phyloP scores from a whole-genome alignment of 2,888 invertebrate genomes.

The Glyphotaelius pellucidus region DNA sequence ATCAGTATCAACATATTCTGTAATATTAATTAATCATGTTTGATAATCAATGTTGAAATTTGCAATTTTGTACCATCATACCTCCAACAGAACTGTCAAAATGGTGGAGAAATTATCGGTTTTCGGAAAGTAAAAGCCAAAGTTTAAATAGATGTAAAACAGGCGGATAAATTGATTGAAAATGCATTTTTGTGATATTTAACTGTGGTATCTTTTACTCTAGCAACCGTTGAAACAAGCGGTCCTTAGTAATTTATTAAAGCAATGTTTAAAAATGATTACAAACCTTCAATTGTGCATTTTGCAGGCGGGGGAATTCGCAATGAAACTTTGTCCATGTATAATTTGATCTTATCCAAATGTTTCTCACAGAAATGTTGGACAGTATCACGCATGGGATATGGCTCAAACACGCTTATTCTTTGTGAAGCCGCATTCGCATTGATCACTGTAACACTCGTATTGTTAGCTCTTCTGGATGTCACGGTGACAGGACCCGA shows the following conservation, averaged over 20 bases:
- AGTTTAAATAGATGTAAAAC: no score
- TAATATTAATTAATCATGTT: no score
- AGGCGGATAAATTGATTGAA: no score
- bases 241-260: background rate
- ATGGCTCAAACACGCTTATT: conserved; percentile 92
- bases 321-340: conserved; percentile 91
- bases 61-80: no score
- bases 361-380: conserved; percentile 98
- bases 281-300: conserved; percentile 93
- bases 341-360: conserved; percentile 92
- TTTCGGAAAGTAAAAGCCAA: no score
- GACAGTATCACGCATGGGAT: conserved; percentile 94
- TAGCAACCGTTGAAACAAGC: no score
- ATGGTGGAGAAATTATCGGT: no score
- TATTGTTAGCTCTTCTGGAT: conserved; percentile 82
- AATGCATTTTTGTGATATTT: no score
- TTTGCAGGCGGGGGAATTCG: conserved; percentile 93
- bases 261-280: background rate
- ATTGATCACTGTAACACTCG: conserved; percentile 87
- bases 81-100: no score
- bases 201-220: no score
- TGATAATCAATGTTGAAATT: no score
- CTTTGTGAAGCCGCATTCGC: conserved; percentile 77
- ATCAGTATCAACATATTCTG: no score
- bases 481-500: conserved; percentile 82